phyloP scores from a whole-genome alignment of 2,888 invertebrate species.

The Sceliomorpha sp. region DNA sequence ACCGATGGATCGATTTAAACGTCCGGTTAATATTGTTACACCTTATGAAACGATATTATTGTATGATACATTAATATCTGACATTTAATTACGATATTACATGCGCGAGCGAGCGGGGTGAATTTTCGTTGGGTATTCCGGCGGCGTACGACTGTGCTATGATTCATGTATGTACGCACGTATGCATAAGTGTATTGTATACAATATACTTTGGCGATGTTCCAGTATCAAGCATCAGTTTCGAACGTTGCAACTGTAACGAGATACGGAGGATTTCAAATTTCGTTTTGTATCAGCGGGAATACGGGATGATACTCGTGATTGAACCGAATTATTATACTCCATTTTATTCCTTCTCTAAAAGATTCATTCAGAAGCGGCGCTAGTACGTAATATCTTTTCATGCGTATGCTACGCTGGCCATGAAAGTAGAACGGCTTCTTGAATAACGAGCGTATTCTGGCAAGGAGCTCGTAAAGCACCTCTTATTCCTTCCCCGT shows the following conservation, averaged over 20 bases:
- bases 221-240: conserved; percentile 22
- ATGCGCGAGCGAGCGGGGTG: conserved; percentile 3
- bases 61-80: neutral
- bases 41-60: neutral
- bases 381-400: conserved; percentile 17
- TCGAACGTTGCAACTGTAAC: conserved; percentile 18
- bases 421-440: conserved; percentile 26
- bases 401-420: conserved; percentile 15
- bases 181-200: conserved; percentile 15
- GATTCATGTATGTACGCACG: neutral
- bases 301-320: conserved; percentile 10
- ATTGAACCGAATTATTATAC: conserved; percentile 21
- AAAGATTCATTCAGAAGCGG: conserved; percentile 1
- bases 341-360: conserved; percentile 6
- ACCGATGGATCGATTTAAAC: too few species aligned
- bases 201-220: conserved; percentile 13
- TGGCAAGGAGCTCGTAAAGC: conserved; percentile 11
- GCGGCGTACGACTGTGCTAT: conserved; percentile 6
- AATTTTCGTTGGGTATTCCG: conserved; percentile 12
- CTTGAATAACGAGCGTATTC: conserved; percentile 17
- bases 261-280: conserved; percentile 2
- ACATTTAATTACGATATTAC: conserved; percentile 21
- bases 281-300: conserved; percentile 9
- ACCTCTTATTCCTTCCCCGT: conserved; percentile 15
- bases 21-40: too few species aligned